Percentiles rank a stretch among this genome's conserved stretches.
Conservation (phyloP, 2,888 invertebrate species). For the Dimorphilus gyrociliatus region DNA sequence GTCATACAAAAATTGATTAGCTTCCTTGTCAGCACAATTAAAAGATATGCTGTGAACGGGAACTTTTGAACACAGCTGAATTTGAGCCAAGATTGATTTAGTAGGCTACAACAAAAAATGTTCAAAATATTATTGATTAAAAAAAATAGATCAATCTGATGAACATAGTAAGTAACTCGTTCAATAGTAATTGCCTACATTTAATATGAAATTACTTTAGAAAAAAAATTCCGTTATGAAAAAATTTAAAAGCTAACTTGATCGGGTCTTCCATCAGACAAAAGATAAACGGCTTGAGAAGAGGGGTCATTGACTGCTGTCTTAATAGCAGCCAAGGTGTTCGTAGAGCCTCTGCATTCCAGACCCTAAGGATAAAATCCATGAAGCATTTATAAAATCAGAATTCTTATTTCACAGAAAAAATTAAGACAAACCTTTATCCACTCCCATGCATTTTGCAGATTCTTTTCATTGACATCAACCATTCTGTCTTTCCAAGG, state of each 20-base stretch:
- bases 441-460: constrained; percentile 26
- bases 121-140: not conserved
- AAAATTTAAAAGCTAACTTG: constrained; percentile 17
- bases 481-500: constrained; percentile 33
- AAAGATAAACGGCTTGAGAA: constrained; percentile 35
- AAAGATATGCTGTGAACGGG: constrained; percentile 38
- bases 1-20: constrained; percentile 32
- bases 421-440: no score
- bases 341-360: constrained; percentile 34
- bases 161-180: no score
- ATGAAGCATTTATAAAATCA: no score
- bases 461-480: constrained; percentile 28
- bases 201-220: no score
- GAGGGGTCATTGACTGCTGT: constrained; percentile 29
- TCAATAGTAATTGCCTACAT: no score
- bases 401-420: no score
- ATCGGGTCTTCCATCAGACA: constrained; percentile 37
- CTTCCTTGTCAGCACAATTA: constrained; percentile 36
- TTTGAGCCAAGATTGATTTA: constrained; percentile 34
- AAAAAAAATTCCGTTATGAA: no score
- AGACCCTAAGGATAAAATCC: no score
- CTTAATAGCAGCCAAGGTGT: constrained; percentile 32
- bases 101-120: constrained; percentile 20
- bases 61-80: constrained; percentile 28
- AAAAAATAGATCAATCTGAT: no score